A percentile compares a stretch with the other conserved stretches of the same genome.
Evolutionary conservation across 2,113 vertebrate genomes (phyloP).

Genomic region (Toxotes jaculatrix): DNA sequence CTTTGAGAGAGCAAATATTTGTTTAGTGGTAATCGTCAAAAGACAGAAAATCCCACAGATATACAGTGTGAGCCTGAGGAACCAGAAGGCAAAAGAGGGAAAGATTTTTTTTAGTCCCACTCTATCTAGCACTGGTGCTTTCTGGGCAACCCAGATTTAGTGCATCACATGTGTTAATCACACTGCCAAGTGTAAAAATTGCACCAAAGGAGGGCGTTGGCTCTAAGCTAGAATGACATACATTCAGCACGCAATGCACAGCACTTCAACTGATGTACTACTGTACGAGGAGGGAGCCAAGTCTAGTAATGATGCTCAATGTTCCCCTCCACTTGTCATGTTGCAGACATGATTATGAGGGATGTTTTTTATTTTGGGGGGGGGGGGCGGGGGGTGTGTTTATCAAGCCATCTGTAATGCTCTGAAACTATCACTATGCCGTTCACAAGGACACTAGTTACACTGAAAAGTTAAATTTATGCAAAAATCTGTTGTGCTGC

Average conservation of each 20-base stretch:
- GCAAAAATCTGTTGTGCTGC: constrained; percentile 71
- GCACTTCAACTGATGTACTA: constrained; percentile 38
- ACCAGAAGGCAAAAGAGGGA: constrained; percentile 42
- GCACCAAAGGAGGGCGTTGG: constrained; percentile 58
- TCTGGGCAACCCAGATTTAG: constrained; percentile 73
- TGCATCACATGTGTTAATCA: constrained; percentile 65
- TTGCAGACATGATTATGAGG: constrained; percentile 54
- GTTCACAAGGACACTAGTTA: constrained; percentile 68
- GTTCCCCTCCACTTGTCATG: constrained; percentile 55
- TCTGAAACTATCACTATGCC: constrained; percentile 62
- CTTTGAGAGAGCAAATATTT: constrained; percentile 38
- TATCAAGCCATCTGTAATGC: constrained; percentile 75
- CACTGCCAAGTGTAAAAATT: constrained; percentile 68
- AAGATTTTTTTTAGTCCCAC: constrained; percentile 30
- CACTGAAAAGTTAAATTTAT: constrained; percentile 63
- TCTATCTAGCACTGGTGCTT: constrained; percentile 42
- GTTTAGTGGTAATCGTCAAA: constrained; percentile 44
- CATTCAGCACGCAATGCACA: constrained; percentile 58
- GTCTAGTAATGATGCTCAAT: constrained; percentile 35
- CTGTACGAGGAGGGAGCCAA: constrained; percentile 38
- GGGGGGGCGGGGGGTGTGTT: constrained; percentile 30
- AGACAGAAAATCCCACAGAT: constrained; percentile 25
- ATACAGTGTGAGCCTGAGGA: constrained; percentile 10
- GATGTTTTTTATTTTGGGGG: neutral
- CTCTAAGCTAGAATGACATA: constrained; percentile 64